Percentiles rank a stretch among this genome's conserved stretches.
Conservation (phyloP, 2,888 invertebrate species). For the Yponomeuta evonymella region DNA sequence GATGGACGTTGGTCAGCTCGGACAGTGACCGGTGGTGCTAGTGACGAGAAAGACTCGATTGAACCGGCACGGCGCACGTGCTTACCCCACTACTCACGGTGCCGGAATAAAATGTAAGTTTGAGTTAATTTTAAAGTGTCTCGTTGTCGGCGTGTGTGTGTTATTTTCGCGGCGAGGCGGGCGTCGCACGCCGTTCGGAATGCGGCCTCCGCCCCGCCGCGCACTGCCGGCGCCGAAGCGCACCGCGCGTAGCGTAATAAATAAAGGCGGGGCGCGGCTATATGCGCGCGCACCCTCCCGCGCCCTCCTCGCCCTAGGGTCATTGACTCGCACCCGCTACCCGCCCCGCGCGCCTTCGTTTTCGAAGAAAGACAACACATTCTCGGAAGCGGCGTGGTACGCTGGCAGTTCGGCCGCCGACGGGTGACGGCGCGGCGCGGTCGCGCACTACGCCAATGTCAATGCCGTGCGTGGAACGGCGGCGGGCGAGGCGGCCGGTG, state of each 20-base stretch:
- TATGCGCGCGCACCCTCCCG: conserved; percentile 74
- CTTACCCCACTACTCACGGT: conserved; percentile 32
- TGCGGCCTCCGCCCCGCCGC: conserved; percentile 18
- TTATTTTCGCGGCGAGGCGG: conserved; percentile 57
- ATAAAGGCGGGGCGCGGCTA: conserved; percentile 75
- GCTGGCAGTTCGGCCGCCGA: not conserved
- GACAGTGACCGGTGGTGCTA: conserved; percentile 37
- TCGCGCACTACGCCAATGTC: conserved; percentile 51
- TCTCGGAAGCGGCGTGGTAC: conserved; percentile 38
- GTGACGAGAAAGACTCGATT: not conserved
- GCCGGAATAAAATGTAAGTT: conserved; percentile 58
- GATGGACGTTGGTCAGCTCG: conserved; percentile 53
- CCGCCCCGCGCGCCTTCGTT: conserved; percentile 36
- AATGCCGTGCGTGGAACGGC: conserved; percentile 38
- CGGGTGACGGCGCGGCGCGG: not conserved
- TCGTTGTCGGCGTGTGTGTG: conserved; percentile 43
- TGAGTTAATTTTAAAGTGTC: conserved; percentile 65
- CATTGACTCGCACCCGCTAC: conserved; percentile 46
- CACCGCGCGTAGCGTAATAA: conserved; percentile 68
- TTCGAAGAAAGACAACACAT: conserved; percentile 47
- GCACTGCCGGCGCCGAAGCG: conserved; percentile 34
- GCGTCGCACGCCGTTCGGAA: conserved; percentile 40
- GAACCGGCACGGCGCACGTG: conserved; percentile 55
- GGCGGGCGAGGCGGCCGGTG: conserved; percentile 17
- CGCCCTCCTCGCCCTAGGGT: conserved; percentile 60